These are phyloP conservation scores for Rafetus swinhoei DNA, from an alignment of 2,113 vertebrate genomes.

Conservation along the genomic window DNA sequence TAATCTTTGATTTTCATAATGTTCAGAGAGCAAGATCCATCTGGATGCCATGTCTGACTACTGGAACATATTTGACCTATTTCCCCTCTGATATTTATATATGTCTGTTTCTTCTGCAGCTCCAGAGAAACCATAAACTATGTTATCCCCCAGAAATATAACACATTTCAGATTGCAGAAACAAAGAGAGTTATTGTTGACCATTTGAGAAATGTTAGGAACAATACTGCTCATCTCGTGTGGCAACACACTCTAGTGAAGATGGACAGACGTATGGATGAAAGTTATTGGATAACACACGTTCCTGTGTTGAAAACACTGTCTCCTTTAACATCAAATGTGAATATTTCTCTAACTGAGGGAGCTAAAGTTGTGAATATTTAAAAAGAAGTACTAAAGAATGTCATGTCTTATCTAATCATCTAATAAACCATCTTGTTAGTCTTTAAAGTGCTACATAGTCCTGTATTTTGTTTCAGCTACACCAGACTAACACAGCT, in stretches of 20 bases:
- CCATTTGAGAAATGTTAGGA: conserved; percentile 56
- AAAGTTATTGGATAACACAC: conserved; percentile 13
- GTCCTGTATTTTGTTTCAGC: too few species aligned
- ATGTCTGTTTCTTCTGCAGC: background rate
- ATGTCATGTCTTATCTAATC: too few species aligned
- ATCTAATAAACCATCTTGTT: too few species aligned
- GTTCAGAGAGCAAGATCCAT: background rate
- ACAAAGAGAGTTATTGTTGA: conserved; percentile 23
- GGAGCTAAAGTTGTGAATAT: background rate
- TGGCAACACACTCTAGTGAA: background rate
- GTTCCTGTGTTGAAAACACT: background rate
- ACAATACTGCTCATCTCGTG: background rate
- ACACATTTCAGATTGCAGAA: conserved; percentile 8
- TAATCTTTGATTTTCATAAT: background rate
- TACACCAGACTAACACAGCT: too few species aligned
- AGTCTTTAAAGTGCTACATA: too few species aligned
- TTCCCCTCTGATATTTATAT: background rate
- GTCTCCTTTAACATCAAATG: background rate
- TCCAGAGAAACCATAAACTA: background rate
- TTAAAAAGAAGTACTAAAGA: background rate
- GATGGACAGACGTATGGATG: background rate
- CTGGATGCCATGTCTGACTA: background rate
- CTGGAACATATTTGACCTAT: background rate
- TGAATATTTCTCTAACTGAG: background rate
- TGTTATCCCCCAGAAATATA: conserved; percentile 10